A percentile compares a stretch with the other conserved stretches of the same genome.
These are phyloP conservation scores for Hiodon tergisus DNA, from an alignment of 2,113 vertebrate species.

Conservation along the genomic window DNA sequence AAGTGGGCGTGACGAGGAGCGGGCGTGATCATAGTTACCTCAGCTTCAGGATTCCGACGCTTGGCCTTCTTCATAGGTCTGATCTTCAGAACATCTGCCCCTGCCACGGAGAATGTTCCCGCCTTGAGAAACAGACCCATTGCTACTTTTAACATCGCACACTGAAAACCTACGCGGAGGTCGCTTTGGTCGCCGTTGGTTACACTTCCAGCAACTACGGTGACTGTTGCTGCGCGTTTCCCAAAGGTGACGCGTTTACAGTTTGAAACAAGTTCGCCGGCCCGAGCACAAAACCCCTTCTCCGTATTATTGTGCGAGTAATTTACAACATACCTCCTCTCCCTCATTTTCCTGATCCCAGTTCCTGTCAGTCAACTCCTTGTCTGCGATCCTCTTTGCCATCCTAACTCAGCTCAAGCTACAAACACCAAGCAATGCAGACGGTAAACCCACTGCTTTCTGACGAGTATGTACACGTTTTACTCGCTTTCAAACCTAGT, in stretches of 20 bases:
- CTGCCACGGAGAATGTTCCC: conserved; percentile 85
- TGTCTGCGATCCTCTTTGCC: conserved; percentile 94
- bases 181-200: no score
- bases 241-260: no score
- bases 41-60: conserved; percentile 67
- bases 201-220: no score
- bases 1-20: no score
- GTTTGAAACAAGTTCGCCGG: no score
- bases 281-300: neutral
- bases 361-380: conserved; percentile 91
- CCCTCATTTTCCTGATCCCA: conserved; percentile 97
- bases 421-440: neutral
- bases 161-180: no score
- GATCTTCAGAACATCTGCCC: conserved; percentile 85
- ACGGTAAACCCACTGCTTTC: neutral
- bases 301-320: neutral
- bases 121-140: conserved; percentile 59
- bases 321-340: conserved; percentile 73
- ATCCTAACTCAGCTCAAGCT: conserved; percentile 54
- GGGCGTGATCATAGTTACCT: conserved; percentile 56
- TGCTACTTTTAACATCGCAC: no score
- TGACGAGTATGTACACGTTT: neutral
- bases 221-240: no score
- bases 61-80: conserved; percentile 92
- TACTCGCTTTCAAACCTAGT: neutral